Base-by-base conservation (phyloP, 2,888 invertebrate genomes). In the Drosophila peninsularis region DNA sequence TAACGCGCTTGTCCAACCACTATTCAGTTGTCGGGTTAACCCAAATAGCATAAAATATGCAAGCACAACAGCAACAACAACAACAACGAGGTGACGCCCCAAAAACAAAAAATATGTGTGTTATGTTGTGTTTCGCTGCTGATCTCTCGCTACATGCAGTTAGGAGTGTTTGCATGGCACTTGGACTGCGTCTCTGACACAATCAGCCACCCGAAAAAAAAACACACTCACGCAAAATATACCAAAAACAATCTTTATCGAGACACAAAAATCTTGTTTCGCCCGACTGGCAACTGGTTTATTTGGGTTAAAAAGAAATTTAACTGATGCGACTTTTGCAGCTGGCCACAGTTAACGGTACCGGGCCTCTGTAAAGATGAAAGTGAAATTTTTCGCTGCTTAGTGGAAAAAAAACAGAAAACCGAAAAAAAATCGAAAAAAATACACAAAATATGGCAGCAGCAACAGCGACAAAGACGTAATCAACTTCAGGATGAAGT, bases 401-500 rank as follows among this genome's bases (percentile, higher is more conserved):
- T 64, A 53, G 63, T 62, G 41, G 65, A 68, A 58, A 32, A 39
- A 19, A 19, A 32, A 32, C 32, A 56, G 49, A 66, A 45, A 41
- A 24, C 17, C 19, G 45, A 17, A 58, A 54, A 54, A 34, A 37
- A n/a, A 41, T 27, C 24, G 17, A 37, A 19, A 42, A 41, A 42
- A 42, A 36, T 7, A 42, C 21, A 57, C 56, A 50, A 68, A 71
- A 81, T 71, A 81, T 79, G 74, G 74, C 78, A 66, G 61, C 50
- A 63, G 65, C 56, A 24, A 52, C 52, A 52, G 61, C 47, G 62
- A 66, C 88, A 78, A 71, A 70, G 81, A 86, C 89, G 82, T 83
- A 83, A 88, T 88, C 89, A 87, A 88, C 89, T 85, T 83, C 87
- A 88, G 89, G 89, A 83, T 86, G 84, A 88, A 86, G 89, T 89